These are phyloP conservation scores for Drusus annulatus DNA, from an alignment of 1,140 invertebrate genomes.

Conservation along the genomic window DNA sequence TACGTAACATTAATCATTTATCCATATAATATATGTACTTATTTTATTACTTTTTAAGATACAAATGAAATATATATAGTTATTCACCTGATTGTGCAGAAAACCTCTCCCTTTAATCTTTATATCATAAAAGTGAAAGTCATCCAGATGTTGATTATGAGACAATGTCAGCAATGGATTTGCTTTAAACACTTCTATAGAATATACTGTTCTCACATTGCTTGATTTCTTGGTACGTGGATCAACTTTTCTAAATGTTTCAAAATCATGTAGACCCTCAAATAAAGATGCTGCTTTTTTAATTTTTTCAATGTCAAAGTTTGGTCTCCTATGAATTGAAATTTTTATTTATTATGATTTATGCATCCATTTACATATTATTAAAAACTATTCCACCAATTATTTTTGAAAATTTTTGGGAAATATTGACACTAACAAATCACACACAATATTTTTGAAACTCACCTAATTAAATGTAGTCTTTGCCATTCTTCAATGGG, in stretches of 20 bases:
- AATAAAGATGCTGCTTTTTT: conserved; percentile 73
- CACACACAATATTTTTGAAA: neutral
- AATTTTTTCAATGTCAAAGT: conserved; percentile 75
- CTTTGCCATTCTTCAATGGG: conserved; percentile 73
- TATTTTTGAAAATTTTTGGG: neutral
- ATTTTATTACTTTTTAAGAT: too few relatives aligned
- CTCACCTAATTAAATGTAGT: conserved; percentile 69
- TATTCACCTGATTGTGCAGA: conserved; percentile 80
- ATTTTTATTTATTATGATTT: neutral
- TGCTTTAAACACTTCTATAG: conserved; percentile 67
- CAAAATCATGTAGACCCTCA: conserved; percentile 78
- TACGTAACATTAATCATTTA: too few relatives aligned
- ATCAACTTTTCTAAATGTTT: conserved; percentile 73
- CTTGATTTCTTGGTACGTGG: conserved; percentile 59
- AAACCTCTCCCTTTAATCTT: conserved; percentile 76
- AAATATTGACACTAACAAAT: neutral
- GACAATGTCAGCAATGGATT: conserved; percentile 62
- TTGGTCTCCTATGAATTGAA: conserved; percentile 65
- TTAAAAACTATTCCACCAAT: neutral
- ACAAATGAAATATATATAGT: too few relatives aligned
- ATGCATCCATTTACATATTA: neutral
- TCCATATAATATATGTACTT: too few relatives aligned
- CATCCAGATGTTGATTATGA: conserved; percentile 60
- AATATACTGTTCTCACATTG: conserved; percentile 69
- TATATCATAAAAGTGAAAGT: conserved; percentile 77